Base-by-base conservation (phyloP, 2,113 vertebrate species). In the Lophotis ruficrista region DNA sequence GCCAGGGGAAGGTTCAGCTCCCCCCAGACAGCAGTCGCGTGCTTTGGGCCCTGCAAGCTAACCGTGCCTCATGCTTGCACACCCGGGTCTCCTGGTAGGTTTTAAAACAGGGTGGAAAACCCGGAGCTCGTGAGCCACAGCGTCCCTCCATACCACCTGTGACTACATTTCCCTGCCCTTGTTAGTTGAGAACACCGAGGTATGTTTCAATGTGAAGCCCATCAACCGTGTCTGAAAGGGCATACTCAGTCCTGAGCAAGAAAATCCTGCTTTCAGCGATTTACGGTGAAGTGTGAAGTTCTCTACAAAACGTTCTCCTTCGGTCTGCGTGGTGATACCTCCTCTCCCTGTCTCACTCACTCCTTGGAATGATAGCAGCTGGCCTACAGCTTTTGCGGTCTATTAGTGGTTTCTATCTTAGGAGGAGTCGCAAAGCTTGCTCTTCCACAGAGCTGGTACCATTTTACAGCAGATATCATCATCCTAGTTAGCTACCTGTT, bases 161-260 rank as follows among this genome's bases (percentile, higher is more conserved):
- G 87, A 89, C 73, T 61, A 64, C 31, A 1, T 61, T 71, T 95
- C 94, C 96, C 96, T 96, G 94, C 93, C 87, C 87, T 96, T 96
- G 83, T 50, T 87, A 61, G 78, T 89, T 45, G 69, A 76, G 75
- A 93, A 95, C 65, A 77, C 31, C 83, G 96, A 96, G 94, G 96
- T 97, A 97, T 95, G 94, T 96, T 94, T 94, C 57, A 82, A 69
- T 82, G 94, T 95, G 89, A 97, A 95, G 95, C 94, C 96, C 94
- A 83, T 96, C 68, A 85, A 75, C 15, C 0, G 1, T 28, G 57
- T 87, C 73, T 96, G 94, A 89, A 91, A 82, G 95, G 96, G 93
- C 93, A 53, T 71, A 87, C 4, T 95, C 43, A 43, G 81, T 89
- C 96, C 96, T 96, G 96, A 96, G 96, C 91, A 95, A 91, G 93